A percentile compares a stretch with the other conserved stretches of the same genome.
Evolutionary conservation across 2,113 vertebrate genomes (phyloP).

Genomic region (Podilymbus podiceps): DNA sequence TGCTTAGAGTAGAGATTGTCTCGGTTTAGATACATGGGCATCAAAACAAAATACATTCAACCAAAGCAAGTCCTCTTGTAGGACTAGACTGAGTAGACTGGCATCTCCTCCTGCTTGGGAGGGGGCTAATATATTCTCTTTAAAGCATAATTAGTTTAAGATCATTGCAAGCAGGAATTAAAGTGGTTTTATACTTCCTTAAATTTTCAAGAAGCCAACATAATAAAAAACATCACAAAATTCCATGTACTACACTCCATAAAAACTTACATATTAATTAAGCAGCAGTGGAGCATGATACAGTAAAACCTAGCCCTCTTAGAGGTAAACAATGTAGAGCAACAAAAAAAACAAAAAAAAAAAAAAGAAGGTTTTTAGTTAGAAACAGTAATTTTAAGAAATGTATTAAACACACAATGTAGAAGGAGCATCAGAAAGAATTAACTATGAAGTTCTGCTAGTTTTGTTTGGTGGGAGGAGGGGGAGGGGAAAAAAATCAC

Average conservation of each 20-base stretch:
- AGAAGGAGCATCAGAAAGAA: background rate
- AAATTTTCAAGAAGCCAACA: background rate
- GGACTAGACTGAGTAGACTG: background rate
- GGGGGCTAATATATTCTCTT: background rate
- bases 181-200: background rate
- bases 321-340: background rate
- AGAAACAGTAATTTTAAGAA: background rate
- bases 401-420: background rate
- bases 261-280: background rate
- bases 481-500: background rate
- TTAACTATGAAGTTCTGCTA: background rate
- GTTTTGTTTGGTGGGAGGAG: background rate
- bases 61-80: background rate
- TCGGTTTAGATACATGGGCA: background rate
- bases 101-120: background rate
- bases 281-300: background rate
- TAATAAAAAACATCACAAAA: background rate
- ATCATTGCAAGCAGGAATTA: background rate
- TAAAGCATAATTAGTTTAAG: background rate
- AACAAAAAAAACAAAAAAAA: background rate
- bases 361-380: no score
- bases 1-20: background rate
- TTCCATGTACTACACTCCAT: background rate
- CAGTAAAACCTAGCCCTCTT: background rate
- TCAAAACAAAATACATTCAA: background rate